Evolutionary conservation across 2,113 vertebrate genomes (phyloP), one percentile per base, ranked within the genome.

Genomic region (Illadopsis cleaveri): DNA sequence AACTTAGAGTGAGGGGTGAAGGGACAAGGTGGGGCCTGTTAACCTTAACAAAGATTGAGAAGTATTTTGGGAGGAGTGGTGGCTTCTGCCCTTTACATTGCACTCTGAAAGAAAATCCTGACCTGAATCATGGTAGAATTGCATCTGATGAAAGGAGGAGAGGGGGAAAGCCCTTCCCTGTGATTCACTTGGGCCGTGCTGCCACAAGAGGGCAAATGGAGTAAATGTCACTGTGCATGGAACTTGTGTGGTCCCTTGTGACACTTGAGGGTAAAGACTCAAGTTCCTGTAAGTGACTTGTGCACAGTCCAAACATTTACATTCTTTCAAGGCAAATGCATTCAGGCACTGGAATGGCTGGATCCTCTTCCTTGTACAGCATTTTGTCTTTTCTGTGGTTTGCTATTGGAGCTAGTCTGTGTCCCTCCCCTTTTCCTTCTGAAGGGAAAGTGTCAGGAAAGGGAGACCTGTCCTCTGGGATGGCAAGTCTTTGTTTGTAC

Each of bases 191-290:
- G 60, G 25, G 48, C 62, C 0, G 0, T 66, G 60, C 86, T 92
- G 22, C 96, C 93, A 94, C 94, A 92, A 95, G 96, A 96, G 94
- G 92, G 94, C 94, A 92, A 92, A 68, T 70, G 30, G 27, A 95
- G 75, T 37, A 35, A 92, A 47, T 5, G 50, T 70, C 62, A 28
- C 62, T 40, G 53, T 48, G 75, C 0, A 0, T 37, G 47, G 65
- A 78, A 20, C 80, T 84, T 48, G 15, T 27, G 0, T 57, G 56
- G 27, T 40, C 86, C 54, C 4, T 38, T 82, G 18, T 19, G 92
- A 31, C 30, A 33, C 61, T 76, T 19, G 9, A 65, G 50, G 15
- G 20, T 22, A 23, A 51, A 60, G 38, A 18, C 21, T 70, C 2
- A 0, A 3, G 22, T 76, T 94, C 40, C 75, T 90, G 6, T 58